A percentile compares a stretch with the other conserved stretches of the same genome.
Conservation (phyloP, 1,140 invertebrate genomes). For the Danaus plexippus region DNA sequence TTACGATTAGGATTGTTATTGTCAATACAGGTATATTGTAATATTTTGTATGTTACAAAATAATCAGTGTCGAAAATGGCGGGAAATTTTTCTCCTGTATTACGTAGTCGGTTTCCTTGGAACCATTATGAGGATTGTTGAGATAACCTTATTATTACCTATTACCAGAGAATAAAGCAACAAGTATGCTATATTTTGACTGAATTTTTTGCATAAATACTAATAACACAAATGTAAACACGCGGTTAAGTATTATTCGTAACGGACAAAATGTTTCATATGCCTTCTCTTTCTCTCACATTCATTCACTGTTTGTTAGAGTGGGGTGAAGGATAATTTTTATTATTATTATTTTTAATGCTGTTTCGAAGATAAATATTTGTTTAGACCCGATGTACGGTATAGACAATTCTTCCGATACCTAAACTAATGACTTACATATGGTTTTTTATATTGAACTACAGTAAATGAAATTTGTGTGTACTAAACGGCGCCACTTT, state of each 20-base stretch:
- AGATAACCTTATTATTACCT: conserved; percentile 1
- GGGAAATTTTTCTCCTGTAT: conserved; percentile 41
- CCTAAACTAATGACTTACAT: too few relatives aligned
- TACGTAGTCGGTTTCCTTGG: conserved; percentile 16
- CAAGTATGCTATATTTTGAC: too few relatives aligned
- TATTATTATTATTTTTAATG: conserved; percentile 29
- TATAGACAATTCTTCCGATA: too few relatives aligned
- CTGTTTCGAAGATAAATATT: conserved; percentile 7
- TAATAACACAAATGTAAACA: conserved; percentile 21
- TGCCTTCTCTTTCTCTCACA: conserved; percentile 36
- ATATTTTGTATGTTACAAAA: conserved; percentile 10
- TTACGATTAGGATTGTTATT: too few relatives aligned
- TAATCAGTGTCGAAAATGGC: conserved; percentile 39
- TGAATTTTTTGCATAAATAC: conserved; percentile 1
- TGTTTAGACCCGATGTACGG: background rate
- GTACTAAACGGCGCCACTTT: conserved; percentile 42
- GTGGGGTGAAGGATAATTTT: conserved; percentile 27
- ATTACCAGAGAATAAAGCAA: conserved; percentile 1
- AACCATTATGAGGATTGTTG: conserved; percentile 18
- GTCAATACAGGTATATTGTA: background rate
- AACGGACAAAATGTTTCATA: conserved; percentile 49
- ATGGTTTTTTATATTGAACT: too few relatives aligned
- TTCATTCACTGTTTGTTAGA: conserved; percentile 12
- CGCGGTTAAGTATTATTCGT: conserved; percentile 30
- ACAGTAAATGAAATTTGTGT: conserved; percentile 10